phyloP scores from a whole-genome alignment of 1,140 invertebrate genomes.

The Thaumetopoea pityocampa region DNA sequence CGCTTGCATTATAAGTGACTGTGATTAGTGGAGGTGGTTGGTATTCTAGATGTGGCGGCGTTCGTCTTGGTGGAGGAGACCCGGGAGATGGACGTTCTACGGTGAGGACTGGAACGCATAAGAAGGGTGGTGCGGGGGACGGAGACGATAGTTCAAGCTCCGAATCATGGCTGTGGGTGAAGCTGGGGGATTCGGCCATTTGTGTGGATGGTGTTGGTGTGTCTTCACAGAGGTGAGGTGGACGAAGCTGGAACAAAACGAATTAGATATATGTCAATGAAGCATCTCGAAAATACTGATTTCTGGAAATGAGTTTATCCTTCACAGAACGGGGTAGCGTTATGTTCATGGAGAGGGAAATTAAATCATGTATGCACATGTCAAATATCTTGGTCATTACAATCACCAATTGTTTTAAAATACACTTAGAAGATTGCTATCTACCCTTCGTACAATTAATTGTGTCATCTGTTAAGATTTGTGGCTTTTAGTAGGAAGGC shows the following conservation, averaged over 20 bases:
- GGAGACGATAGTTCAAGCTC: constrained; percentile 67
- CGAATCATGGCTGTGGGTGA: constrained; percentile 69
- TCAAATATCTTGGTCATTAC: too few species aligned
- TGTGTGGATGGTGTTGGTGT: constrained; percentile 66
- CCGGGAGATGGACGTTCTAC: constrained; percentile 80
- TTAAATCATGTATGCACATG: too few species aligned
- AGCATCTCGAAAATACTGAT: too few species aligned
- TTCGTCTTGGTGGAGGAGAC: constrained; percentile 79
- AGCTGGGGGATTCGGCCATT: constrained; percentile 65
- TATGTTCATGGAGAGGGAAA: too few species aligned
- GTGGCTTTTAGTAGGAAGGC: too few species aligned
- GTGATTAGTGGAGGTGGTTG: constrained; percentile 83
- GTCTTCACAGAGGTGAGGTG: constrained; percentile 60
- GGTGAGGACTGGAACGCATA: constrained; percentile 79
- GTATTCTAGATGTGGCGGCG: constrained; percentile 79
- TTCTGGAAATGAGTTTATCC: too few species aligned
- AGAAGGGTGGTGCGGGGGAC: constrained; percentile 52
- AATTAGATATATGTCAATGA: constrained; percentile 8
- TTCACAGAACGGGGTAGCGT: too few species aligned
- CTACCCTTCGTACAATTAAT: too few species aligned
- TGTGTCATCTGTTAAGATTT: too few species aligned
- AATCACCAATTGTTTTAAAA: too few species aligned
- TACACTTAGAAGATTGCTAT: too few species aligned
- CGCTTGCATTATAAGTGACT: constrained; percentile 84
- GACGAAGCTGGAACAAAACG: constrained; percentile 68